phyloP scores from a whole-genome alignment of 2,113 vertebrate species.

The Pelecanus crispus region DNA sequence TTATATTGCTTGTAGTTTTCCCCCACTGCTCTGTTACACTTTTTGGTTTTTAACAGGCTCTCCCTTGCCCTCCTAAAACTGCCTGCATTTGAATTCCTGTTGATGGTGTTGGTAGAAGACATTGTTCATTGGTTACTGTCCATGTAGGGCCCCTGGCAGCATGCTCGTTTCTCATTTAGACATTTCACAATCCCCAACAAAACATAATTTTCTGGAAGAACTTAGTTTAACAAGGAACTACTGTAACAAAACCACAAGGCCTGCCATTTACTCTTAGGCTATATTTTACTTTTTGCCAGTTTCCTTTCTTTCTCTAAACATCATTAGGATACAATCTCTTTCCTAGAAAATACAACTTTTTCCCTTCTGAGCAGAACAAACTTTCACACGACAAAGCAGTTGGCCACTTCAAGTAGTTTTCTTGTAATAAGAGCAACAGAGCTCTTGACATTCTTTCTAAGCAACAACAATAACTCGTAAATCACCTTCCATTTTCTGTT shows the following conservation, averaged over 20 bases:
- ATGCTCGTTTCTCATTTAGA: constrained; percentile 39
- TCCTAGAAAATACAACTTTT: constrained; percentile 46
- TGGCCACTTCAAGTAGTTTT: neutral
- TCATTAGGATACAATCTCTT: constrained; percentile 21
- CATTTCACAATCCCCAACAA: constrained; percentile 55
- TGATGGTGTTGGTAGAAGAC: neutral
- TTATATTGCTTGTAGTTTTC: neutral
- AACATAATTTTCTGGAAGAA: constrained; percentile 41
- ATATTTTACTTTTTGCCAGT: constrained; percentile 42
- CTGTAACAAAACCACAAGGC: constrained; percentile 53
- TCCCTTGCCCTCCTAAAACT: neutral
- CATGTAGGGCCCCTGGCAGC: neutral
- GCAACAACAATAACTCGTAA: neutral
- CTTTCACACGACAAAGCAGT: neutral
- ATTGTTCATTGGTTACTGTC: neutral
- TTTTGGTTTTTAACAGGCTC: neutral
- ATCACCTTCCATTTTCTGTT: constrained; percentile 13
- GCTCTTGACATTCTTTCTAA: neutral
- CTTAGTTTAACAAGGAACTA: constrained; percentile 52
- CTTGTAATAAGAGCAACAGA: neutral
- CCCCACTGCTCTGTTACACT: neutral
- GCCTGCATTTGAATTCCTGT: neutral
- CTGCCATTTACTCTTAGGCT: constrained; percentile 50
- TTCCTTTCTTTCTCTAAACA: constrained; percentile 53
- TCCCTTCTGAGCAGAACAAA: neutral